Conservation (phyloP, 2,888 invertebrate genomes). For the Mythimna albipuncta region DNA sequence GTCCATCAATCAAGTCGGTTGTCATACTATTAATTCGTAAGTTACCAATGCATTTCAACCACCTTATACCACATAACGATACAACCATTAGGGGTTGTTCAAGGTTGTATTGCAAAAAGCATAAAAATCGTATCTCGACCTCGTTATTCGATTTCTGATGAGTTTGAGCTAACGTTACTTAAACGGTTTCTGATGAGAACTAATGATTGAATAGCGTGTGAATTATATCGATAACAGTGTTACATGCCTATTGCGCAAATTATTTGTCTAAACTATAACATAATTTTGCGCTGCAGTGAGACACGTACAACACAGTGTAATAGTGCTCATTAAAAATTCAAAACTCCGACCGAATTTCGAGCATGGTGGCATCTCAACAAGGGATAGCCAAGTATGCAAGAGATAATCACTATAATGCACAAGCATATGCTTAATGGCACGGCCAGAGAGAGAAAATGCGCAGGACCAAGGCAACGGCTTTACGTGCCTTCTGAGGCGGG, state of each 20-base stretch:
- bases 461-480: too few relatives aligned
- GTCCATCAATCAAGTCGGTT: not conserved
- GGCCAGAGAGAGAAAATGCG: too few relatives aligned
- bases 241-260: not conserved
- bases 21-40: not conserved
- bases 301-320: too few relatives aligned
- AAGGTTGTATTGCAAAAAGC: not conserved
- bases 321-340: too few relatives aligned
- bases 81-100: not conserved
- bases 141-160: slow-evolving; percentile 2
- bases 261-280: not conserved
- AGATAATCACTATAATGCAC: too few relatives aligned
- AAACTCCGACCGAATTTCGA: too few relatives aligned
- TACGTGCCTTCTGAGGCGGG: too few relatives aligned
- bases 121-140: slow-evolving; percentile 1
- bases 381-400: too few relatives aligned
- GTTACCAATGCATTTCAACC: not conserved
- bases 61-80: not conserved
- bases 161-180: slow-evolving; percentile 7
- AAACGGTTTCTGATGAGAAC: slow-evolving; percentile 24
- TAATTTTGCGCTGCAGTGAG: not conserved
- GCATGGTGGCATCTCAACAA: too few relatives aligned
- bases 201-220: slow-evolving; percentile 37
- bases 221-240: slow-evolving; percentile 1
- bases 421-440: too few relatives aligned